phyloP scores from a whole-genome alignment of 2,797 vertebrate species.

The Octomys mimax region DNA sequence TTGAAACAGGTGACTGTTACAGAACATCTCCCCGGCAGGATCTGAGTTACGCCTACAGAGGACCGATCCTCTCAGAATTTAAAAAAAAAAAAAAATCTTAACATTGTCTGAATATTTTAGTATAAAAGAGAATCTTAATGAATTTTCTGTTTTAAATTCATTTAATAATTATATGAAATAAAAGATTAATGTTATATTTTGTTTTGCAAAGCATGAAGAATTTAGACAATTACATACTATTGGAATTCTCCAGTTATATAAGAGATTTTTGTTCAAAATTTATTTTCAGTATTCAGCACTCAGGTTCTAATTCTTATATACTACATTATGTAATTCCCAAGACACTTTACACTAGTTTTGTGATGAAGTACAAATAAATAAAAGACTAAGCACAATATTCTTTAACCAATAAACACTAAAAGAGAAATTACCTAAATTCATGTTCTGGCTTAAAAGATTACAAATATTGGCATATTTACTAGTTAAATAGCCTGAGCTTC shows the following conservation, averaged over 20 bases:
- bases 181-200: neutral
- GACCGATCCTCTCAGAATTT: neutral
- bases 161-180: neutral
- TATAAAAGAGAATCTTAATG: neutral
- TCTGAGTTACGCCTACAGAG: neutral
- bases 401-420: slow-evolving; percentile 67
- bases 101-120: neutral
- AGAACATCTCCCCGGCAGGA: slow-evolving; percentile 8
- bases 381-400: slow-evolving; percentile 50
- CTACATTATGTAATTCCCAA: slow-evolving; percentile 35
- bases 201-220: neutral
- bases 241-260: neutral
- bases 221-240: neutral
- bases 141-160: slow-evolving; percentile 26
- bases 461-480: slow-evolving; percentile 72
- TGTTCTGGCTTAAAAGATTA: slow-evolving; percentile 55
- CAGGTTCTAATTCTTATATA: slow-evolving; percentile 1
- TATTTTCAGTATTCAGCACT: neutral
- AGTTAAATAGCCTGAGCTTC: slow-evolving; percentile 64
- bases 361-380: slow-evolving; percentile 40
- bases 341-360: slow-evolving; percentile 27
- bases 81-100: neutral
- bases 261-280: slow-evolving; percentile 36
- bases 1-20: slow-evolving; percentile 17
- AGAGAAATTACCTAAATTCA: slow-evolving; percentile 69